Evolutionary conservation across 1,140 invertebrate genomes (phyloP).

Genomic region (Babylonia areolata): DNA sequence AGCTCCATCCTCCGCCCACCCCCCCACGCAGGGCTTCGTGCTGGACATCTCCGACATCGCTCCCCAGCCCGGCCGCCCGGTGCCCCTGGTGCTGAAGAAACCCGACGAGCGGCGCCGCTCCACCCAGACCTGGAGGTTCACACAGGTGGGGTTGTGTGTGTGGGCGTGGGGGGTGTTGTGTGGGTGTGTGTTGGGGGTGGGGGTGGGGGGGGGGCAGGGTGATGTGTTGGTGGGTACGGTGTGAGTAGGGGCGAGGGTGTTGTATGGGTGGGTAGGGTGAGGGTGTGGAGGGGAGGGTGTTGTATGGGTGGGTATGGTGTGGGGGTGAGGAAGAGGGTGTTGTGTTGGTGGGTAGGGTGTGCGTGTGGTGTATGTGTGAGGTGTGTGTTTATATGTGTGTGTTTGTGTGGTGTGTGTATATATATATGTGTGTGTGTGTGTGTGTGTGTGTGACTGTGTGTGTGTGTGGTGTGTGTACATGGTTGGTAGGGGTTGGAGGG

Average conservation of each 20-base stretch:
- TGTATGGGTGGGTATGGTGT: too few species aligned
- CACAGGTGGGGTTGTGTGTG: slow-evolving; percentile 76
- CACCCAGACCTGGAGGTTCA: slow-evolving; percentile 96
- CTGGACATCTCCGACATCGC: slow-evolving; percentile 91
- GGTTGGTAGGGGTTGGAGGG: too few species aligned
- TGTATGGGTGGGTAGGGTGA: too few species aligned
- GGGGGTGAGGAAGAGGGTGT: too few species aligned
- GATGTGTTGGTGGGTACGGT: not conserved
- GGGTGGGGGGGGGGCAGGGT: not conserved
- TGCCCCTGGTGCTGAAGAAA: slow-evolving; percentile 85
- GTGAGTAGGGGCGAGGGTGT: not conserved
- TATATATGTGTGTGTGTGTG: too few species aligned
- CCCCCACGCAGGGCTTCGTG: slow-evolving; percentile 63
- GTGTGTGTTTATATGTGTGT: too few species aligned
- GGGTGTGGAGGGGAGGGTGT: too few species aligned
- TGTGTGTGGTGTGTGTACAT: too few species aligned
- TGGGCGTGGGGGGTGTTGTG: not conserved
- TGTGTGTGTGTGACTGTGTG: too few species aligned
- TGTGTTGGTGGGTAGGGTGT: too few species aligned
- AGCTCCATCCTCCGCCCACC: slow-evolving; percentile 29
- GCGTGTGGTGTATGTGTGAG: too few species aligned
- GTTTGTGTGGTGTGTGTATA: too few species aligned
- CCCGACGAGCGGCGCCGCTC: slow-evolving; percentile 87
- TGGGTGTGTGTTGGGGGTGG: not conserved
- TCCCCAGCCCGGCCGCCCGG: slow-evolving; percentile 84